Base-by-base conservation (phyloP, 2,797 vertebrate genomes). In the Parambassis ranga region DNA sequence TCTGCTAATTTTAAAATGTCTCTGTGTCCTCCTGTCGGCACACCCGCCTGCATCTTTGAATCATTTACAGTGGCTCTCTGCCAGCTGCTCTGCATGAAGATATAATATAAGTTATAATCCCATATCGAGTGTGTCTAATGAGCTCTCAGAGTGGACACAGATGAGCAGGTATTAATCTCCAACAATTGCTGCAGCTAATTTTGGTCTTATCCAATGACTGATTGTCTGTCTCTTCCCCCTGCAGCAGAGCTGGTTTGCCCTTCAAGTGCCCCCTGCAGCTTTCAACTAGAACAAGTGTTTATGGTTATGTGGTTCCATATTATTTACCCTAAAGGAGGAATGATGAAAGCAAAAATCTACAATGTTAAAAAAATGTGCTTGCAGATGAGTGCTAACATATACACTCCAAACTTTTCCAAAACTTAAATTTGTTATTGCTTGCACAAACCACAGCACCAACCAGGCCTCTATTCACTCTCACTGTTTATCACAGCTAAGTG, bases 151-250 rank as follows among this genome's bases (percentile, higher is more conserved):
- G 50, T 32, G 65, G 74, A 76, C 67, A 69, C 68, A 70, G 77
- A 64, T 53, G 79, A 85, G 66, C 75, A 82, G 77, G 69, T 77
- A 69, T 75, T 79, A 50, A 77, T 87, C 70, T 69, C 52, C 47
- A 57, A 27, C 43, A 33, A 56, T 56, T 35, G 49, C 37, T 58
- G 16, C 2, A 8, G 42, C 49, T 52, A 50, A 67, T 71, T 59
- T 50, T 43, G 48, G 6, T 59, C 53, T 70, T 22, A 84, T 77
- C 61, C 46, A 51, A 15, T 50, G 19, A 47, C 50, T 65, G 74
- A 73, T 71, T 58, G 61, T 66, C 42, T 65, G 42, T 36, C 41
- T 43, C 26, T 30, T 38, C 15, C 15, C 43, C 49, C 48, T 57
- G 49, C 46, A 64, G 50, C 49, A 57, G 53, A 38, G 56, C 55